These are phyloP conservation scores for Drosophila seguyi DNA, from an alignment of 1,140 invertebrate species.

Conservation along the genomic window DNA sequence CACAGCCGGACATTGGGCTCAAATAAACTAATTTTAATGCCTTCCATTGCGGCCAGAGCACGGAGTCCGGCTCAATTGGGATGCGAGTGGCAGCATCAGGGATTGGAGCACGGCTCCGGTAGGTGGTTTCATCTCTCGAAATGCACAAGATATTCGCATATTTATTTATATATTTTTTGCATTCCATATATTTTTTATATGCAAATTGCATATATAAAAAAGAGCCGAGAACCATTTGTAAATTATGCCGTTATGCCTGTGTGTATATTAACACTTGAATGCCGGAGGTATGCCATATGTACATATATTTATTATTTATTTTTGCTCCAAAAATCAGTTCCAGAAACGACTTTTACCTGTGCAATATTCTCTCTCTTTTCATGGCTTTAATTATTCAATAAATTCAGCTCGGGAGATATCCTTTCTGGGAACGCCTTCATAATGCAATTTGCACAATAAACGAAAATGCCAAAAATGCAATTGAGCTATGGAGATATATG, in stretches of 20 bases:
- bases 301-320: constrained; percentile 4
- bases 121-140: constrained; percentile 22
- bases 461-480: constrained; percentile 44
- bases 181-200: constrained; percentile 32
- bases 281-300: constrained; percentile 2
- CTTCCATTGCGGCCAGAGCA: constrained; percentile 64
- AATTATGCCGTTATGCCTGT: constrained; percentile 55
- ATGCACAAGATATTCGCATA: constrained; percentile 41
- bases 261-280: constrained; percentile 50
- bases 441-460: constrained; percentile 46
- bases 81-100: constrained; percentile 55
- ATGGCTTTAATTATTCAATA: constrained; percentile 4
- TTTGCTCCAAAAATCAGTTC: constrained; percentile 11
- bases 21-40: constrained; percentile 83
- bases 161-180: constrained; percentile 43
- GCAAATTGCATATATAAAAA: constrained; percentile 28
- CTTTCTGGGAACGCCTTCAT: constrained; percentile 14
- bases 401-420: neutral
- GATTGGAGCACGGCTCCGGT: neutral
- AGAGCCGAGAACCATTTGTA: constrained; percentile 41
- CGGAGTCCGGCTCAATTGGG: constrained; percentile 75
- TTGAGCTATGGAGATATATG: constrained; percentile 24
- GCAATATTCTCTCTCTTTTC: neutral
- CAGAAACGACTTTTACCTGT: neutral
- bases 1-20: constrained; percentile 36